Evolutionary conservation across 37 sponge, comb jelly and placozoan genomes (phyloP).

Genomic region (Beroe forskalii): DNA sequence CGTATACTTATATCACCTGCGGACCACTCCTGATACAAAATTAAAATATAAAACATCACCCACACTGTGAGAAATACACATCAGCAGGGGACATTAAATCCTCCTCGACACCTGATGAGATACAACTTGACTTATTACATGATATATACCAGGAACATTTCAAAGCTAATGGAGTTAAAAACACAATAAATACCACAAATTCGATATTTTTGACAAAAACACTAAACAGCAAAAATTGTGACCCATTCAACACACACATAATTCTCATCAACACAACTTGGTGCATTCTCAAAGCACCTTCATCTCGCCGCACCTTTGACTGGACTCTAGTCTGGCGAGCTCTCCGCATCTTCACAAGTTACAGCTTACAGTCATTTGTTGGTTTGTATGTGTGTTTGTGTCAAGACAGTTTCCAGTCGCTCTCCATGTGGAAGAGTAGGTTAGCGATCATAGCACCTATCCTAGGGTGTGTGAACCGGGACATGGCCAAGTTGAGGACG

Average conservation of each 20-base stretch:
- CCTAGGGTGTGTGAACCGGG: slow-evolving; percentile 62
- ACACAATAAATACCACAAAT: slow-evolving; percentile 58
- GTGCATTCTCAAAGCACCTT: no score
- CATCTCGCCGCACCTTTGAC: no score
- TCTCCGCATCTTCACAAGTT: no score
- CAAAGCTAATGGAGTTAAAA: slow-evolving; percentile 34
- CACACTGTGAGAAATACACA: no score
- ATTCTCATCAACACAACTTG: no score
- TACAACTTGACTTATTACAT: neutral
- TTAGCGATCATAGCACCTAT: slow-evolving; percentile 66
- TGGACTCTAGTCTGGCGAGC: no score
- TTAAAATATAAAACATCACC: slow-evolving; percentile 51
- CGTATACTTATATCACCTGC: no score
- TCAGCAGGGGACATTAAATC: no score
- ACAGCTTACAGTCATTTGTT: no score
- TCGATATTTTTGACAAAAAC: slow-evolving; percentile 44
- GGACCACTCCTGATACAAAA: slow-evolving; percentile 13
- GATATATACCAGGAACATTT: neutral
- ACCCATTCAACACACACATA: slow-evolving; percentile 20
- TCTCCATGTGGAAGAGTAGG: slow-evolving; percentile 53
- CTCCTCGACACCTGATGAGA: neutral
- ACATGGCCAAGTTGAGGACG: slow-evolving; percentile 69
- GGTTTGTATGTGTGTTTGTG: neutral
- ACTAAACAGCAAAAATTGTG: slow-evolving; percentile 43
- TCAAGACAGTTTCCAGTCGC: slow-evolving; percentile 59